Conservation (phyloP, 1,140 invertebrate genomes). For the Cepaea nemoralis region DNA sequence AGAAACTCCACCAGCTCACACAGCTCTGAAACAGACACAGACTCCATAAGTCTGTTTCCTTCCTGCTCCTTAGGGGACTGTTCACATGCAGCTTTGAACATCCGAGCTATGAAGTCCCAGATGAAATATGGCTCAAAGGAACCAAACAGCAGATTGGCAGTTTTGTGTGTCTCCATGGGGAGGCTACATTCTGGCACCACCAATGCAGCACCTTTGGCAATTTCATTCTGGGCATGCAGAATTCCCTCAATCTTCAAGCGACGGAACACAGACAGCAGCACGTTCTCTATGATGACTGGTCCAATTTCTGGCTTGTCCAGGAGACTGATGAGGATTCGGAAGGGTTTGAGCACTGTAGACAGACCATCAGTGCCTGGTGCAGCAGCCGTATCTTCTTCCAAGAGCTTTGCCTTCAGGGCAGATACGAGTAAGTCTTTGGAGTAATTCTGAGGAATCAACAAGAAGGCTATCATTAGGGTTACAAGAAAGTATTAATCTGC, state of each 20-base stretch:
- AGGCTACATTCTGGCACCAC: constrained; percentile 39
- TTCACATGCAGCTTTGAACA: constrained; percentile 79
- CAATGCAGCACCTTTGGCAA: constrained; percentile 36
- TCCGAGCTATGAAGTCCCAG: constrained; percentile 85
- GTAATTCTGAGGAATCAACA: constrained; percentile 73
- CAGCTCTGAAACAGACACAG: constrained; percentile 71
- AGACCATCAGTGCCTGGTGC: constrained; percentile 4
- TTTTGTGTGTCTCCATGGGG: constrained; percentile 79
- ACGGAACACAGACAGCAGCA: constrained; percentile 88
- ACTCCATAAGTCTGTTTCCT: constrained; percentile 32
- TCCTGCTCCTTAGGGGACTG: constrained; percentile 37
- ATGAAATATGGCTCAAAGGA: constrained; percentile 88
- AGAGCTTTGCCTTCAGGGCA: constrained; percentile 73
- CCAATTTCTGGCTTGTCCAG: constrained; percentile 92
- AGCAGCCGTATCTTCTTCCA: constrained; percentile 47
- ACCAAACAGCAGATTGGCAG: constrained; percentile 87
- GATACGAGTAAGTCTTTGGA: constrained; percentile 77
- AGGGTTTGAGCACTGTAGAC: constrained; percentile 78
- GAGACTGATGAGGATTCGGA: constrained; percentile 87
- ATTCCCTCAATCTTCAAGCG: constrained; percentile 69
- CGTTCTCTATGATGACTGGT: constrained; percentile 85
- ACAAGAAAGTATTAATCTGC: too few species aligned
- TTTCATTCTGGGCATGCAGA: constrained; percentile 39
- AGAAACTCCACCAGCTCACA: constrained; percentile 84
- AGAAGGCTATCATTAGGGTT: too few species aligned